These are phyloP conservation scores for Lamellibrachia luymesi DNA, from an alignment of 1,140 invertebrate species.

Conservation along the genomic window DNA sequence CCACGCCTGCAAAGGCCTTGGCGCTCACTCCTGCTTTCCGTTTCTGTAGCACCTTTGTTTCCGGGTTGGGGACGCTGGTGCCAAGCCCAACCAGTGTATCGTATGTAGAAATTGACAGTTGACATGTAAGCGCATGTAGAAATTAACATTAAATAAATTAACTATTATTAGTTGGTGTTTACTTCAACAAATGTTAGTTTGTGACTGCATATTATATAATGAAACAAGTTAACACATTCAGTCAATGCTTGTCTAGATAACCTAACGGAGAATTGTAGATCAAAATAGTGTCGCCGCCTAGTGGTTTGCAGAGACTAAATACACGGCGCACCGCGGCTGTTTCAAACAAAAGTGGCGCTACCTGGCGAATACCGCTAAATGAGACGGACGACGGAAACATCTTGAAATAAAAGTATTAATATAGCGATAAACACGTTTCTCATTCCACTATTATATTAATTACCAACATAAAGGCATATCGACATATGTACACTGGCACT, in stretches of 20 bases:
- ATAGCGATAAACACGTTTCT: too few species aligned
- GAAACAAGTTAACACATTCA: background rate
- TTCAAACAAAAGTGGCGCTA: background rate
- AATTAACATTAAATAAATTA: background rate
- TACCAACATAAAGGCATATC: too few species aligned
- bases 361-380: background rate
- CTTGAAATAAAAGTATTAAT: too few species aligned
- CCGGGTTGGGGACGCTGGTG: too few species aligned
- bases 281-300: background rate
- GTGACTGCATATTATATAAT: background rate
- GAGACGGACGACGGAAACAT: background rate
- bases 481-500: too few species aligned
- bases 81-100: too few species aligned
- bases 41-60: too few species aligned
- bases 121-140: background rate
- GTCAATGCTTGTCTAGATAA: background rate
- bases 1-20: too few species aligned
- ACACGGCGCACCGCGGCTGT: background rate
- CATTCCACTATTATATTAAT: too few species aligned
- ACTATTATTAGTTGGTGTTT: background rate
- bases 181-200: background rate
- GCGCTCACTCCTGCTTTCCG: too few species aligned
- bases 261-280: background rate
- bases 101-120: too few species aligned
- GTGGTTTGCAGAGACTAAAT: background rate